Conservation (phyloP, 2,888 invertebrate genomes). For the Polydrusus tereticollis region DNA sequence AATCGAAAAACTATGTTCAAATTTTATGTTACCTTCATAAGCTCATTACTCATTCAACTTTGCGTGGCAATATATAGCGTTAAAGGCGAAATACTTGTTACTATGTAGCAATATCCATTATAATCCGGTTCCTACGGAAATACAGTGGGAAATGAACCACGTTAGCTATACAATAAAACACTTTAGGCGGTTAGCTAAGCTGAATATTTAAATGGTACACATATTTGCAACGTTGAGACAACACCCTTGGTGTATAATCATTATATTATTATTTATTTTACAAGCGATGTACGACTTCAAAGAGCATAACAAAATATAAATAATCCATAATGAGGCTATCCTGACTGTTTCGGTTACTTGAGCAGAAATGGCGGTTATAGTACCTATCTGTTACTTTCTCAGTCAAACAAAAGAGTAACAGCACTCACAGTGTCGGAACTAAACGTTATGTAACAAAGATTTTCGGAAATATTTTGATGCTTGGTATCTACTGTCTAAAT, state of each 20-base stretch:
- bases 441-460: too few relatives aligned
- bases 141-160: not conserved
- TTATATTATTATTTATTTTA: not conserved
- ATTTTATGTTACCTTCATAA: not conserved
- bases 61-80: not conserved
- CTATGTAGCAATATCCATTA: slow-evolving; percentile 3
- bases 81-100: not conserved
- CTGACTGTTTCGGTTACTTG: too few relatives aligned
- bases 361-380: too few relatives aligned
- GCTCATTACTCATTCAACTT: not conserved
- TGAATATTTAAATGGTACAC: not conserved
- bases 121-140: not conserved
- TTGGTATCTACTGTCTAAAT: too few relatives aligned
- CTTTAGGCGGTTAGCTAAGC: not conserved
- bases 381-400: too few relatives aligned
- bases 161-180: not conserved
- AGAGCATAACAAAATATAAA: not conserved
- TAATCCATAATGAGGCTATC: too few relatives aligned
- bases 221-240: not conserved
- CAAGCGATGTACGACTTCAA: not conserved
- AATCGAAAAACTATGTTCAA: not conserved
- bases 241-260: not conserved
- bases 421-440: too few relatives aligned
- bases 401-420: too few relatives aligned
- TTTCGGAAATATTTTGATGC: too few relatives aligned